A percentile compares a stretch with the other conserved stretches of the same genome.
Conservation (phyloP, 2,797 vertebrate species). For the Spondyliosoma cantharus region DNA sequence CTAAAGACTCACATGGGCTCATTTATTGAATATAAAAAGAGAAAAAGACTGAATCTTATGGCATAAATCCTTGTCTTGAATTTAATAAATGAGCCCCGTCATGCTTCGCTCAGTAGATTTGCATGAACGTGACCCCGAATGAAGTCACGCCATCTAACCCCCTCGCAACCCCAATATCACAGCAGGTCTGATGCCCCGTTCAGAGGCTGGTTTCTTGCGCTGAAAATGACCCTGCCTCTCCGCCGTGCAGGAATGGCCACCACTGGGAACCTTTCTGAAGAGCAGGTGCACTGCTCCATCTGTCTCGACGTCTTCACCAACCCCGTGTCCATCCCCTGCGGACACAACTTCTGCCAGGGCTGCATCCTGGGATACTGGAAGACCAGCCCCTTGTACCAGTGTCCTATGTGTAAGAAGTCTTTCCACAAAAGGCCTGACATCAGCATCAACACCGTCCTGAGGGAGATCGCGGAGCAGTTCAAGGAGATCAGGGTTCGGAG, state of each 20-base stretch:
- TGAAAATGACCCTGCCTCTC: constrained; percentile 80
- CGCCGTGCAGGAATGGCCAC: constrained; percentile 84
- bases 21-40: constrained; percentile 23
- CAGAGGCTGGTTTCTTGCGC: constrained; percentile 67
- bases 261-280: constrained; percentile 83
- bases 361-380: constrained; percentile 88
- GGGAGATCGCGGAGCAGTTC: constrained; percentile 87
- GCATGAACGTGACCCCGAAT: constrained; percentile 43
- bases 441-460: constrained; percentile 85
- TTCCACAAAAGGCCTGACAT: constrained; percentile 84
- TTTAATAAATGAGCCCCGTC: constrained; percentile 33
- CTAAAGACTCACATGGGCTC: constrained; percentile 7
- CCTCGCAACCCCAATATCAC: constrained; percentile 67
- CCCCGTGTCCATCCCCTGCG: constrained; percentile 87
- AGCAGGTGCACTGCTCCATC: constrained; percentile 89
- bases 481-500: constrained; percentile 79
- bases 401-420: constrained; percentile 88
- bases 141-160: constrained; percentile 57
- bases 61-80: not conserved
- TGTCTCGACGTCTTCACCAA: constrained; percentile 88
- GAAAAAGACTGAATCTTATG: not conserved
- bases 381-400: constrained; percentile 81
- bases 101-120: constrained; percentile 39
- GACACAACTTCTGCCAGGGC: constrained; percentile 87
- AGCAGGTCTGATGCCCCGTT: constrained; percentile 76